Base-by-base conservation (phyloP, 2,113 vertebrate species). In the Podocnemis expansa region DNA sequence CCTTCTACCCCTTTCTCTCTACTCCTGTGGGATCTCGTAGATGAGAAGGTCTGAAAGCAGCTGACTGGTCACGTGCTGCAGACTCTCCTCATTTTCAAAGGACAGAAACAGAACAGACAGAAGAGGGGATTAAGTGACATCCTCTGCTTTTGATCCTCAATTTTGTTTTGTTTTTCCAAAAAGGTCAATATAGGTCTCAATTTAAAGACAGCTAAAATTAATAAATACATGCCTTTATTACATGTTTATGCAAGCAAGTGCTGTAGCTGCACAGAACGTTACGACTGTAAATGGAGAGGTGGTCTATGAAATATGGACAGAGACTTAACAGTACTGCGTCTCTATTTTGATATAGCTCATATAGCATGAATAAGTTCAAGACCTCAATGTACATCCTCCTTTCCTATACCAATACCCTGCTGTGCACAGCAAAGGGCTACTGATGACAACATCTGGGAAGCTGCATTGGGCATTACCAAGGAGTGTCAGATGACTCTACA, bases 231-330 rank as follows among this genome's bases (percentile, higher is more conserved):
- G 38, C 54, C 81, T 88, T 78, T 56, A 76, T 1, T 58, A 67
- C 60, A 91, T 17, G 51, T 27, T 82, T 70, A 52, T 55, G 29
- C 89, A 43, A 94, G 95, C 78, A 41, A 92, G 70, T 12, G 24
- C 47, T 1, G 41, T 3, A 60, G 55, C 29, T 95, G 73, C 47
- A 70, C 56, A 38, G 49, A 70, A 27, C 12, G 41, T 10, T 49
- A 73, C 8, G 1, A 86, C 70, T 76, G 52, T 60, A 76, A 81
- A 58, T 8, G 85, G 81, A 63, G 85, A 22, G 0, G 56, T 43
- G 31, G 75, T 52, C 31, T 63, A 5, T 0, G 6, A 13, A 82
- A 31, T 24, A n/a, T 21, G 78, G 67, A 93, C 38, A 84, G 84
- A 51, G 24, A 45, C 1, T 12, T 7, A 43, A 79, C 14, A 29